These are phyloP conservation scores for Hyposoter dolosus DNA, from an alignment of 2,888 invertebrate species.

Conservation along the genomic window DNA sequence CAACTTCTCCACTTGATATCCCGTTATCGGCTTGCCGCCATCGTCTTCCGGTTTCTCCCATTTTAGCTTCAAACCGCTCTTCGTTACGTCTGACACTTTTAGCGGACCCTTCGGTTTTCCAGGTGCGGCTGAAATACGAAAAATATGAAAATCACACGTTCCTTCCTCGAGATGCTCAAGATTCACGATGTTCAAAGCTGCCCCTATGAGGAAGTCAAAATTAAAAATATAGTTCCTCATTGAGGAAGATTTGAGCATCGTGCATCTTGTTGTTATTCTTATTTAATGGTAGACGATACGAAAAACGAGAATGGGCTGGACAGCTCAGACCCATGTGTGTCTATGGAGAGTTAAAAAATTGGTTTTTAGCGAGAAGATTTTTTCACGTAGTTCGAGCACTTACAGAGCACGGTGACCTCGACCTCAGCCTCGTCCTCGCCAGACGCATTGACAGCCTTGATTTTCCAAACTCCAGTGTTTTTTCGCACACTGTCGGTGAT, in stretches of 20 bases:
- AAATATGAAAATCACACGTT: background rate
- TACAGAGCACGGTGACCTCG: slow-evolving; percentile 94
- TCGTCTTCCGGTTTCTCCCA: slow-evolving; percentile 98
- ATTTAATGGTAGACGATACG: too few relatives aligned
- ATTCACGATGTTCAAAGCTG: too few relatives aligned
- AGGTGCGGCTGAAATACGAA: slow-evolving; percentile 88
- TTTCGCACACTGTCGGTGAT: slow-evolving; percentile 92
- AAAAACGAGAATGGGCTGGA: too few relatives aligned
- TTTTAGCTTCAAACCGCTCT: slow-evolving; percentile 94
- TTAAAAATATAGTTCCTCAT: too few relatives aligned
- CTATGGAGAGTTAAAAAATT: too few relatives aligned
- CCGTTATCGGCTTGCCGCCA: slow-evolving; percentile 97
- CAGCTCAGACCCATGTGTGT: too few relatives aligned
- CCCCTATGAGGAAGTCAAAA: too few relatives aligned
- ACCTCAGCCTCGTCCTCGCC: slow-evolving; percentile 97
- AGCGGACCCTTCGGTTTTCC: slow-evolving; percentile 95
- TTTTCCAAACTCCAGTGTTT: slow-evolving; percentile 96
- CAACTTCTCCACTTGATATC: slow-evolving; percentile 96
- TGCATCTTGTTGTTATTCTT: too few relatives aligned
- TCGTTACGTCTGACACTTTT: slow-evolving; percentile 94
- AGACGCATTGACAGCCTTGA: slow-evolving; percentile 95
- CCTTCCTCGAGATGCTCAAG: too few relatives aligned
- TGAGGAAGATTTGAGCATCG: too few relatives aligned
- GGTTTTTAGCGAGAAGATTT: too few relatives aligned
- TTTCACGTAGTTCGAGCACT: slow-evolving; percentile 76